These are phyloP conservation scores for Pluvianellus socialis DNA, from an alignment of 2,113 vertebrate genomes.

Conservation along the genomic window DNA sequence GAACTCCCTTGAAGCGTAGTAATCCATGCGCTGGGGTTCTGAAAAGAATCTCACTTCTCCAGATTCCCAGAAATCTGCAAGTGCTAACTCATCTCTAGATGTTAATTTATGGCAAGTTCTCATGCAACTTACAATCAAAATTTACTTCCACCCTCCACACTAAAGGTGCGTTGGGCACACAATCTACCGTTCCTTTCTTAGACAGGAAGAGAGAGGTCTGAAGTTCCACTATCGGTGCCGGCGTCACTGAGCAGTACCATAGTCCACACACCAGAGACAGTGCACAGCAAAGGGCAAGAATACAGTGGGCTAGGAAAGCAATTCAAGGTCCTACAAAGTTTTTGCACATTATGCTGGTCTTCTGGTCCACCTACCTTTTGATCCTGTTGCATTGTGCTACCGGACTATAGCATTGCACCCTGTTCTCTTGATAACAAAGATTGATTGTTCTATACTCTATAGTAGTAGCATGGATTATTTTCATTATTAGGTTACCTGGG, in stretches of 20 bases:
- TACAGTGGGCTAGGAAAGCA: not conserved
- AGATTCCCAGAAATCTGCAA: not conserved
- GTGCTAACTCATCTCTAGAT: not conserved
- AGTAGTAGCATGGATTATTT: not conserved
- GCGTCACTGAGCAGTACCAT: too few relatives aligned
- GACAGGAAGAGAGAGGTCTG: not conserved
- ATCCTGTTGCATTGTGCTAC: not conserved
- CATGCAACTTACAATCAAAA: not conserved
- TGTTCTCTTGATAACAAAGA: not conserved
- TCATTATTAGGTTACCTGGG: slow-evolving; percentile 13
- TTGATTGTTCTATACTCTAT: not conserved
- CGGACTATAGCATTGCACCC: not conserved
- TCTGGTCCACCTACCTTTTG: not conserved
- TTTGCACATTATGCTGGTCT: not conserved
- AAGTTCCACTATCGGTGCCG: not conserved
- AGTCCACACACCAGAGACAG: not conserved
- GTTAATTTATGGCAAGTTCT: not conserved
- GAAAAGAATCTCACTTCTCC: not conserved
- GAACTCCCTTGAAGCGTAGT: not conserved
- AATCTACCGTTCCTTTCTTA: not conserved
- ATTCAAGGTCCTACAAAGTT: not conserved
- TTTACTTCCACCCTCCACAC: not conserved
- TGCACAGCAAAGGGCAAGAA: not conserved
- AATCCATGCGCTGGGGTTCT: not conserved
- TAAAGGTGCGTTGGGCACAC: not conserved